phyloP scores from a whole-genome alignment of 2,797 vertebrate species.

The Xenops minutus region DNA sequence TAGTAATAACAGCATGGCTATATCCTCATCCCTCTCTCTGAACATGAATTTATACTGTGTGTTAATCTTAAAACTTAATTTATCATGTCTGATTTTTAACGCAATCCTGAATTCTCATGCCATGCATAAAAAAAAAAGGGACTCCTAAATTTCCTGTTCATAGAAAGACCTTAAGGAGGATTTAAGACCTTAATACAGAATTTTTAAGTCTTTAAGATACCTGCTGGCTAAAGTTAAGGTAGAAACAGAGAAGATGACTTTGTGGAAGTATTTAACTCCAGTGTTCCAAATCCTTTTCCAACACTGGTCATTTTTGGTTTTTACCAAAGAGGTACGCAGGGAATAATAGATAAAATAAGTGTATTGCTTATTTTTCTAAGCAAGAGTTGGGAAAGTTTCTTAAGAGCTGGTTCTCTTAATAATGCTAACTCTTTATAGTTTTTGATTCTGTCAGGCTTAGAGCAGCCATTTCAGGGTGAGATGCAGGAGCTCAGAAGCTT shows the following conservation, averaged over 20 bases:
- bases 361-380: neutral
- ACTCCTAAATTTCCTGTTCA: neutral
- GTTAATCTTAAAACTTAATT: neutral
- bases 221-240: neutral
- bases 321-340: slow-evolving; percentile 7
- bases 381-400: neutral
- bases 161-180: neutral
- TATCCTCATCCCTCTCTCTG: neutral
- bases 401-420: slow-evolving; percentile 39
- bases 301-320: neutral
- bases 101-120: neutral
- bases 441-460: neutral
- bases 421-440: neutral
- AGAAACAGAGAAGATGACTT: neutral
- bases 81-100: neutral
- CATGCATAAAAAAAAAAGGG: neutral
- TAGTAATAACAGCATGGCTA: neutral
- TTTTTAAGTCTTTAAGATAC: neutral
- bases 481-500: neutral
- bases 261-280: neutral
- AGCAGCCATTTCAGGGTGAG: neutral
- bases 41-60: neutral
- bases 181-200: neutral
- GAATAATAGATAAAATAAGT: neutral
- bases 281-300: neutral